phyloP scores from a whole-genome alignment of 2,888 invertebrate genomes.

The Drosophila kanekoi region DNA sequence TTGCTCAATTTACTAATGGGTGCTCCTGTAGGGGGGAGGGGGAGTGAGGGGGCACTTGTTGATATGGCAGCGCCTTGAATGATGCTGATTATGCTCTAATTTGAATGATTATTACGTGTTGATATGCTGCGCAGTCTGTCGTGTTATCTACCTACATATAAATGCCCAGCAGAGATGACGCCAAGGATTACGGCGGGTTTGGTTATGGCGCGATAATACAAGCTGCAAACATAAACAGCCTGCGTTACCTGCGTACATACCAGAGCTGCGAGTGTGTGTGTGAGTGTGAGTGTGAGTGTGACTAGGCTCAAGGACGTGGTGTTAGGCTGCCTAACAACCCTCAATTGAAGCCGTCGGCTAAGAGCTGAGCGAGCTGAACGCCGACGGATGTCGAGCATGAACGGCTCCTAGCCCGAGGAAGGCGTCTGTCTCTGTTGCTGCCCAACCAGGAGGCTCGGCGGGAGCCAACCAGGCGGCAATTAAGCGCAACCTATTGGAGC shows the following conservation, averaged over 20 bases:
- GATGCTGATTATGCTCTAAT: constrained; percentile 40
- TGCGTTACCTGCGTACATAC: constrained; percentile 24
- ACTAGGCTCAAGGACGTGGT: constrained; percentile 55
- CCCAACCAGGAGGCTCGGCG: constrained; percentile 70
- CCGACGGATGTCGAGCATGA: constrained; percentile 51
- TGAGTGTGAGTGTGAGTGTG: neutral
- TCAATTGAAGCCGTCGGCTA: constrained; percentile 42
- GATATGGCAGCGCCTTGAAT: constrained; percentile 57
- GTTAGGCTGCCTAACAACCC: constrained; percentile 33
- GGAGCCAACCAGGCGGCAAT: constrained; percentile 65
- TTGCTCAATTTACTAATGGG: constrained; percentile 68
- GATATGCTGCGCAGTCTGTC: constrained; percentile 34
- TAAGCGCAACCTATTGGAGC: constrained; percentile 76
- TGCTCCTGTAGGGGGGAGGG: neutral
- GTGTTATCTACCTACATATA: constrained; percentile 9
- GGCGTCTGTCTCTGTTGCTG: constrained; percentile 31
- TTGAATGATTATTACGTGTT: constrained; percentile 58
- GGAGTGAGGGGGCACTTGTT: constrained; percentile 52
- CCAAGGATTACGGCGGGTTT: constrained; percentile 10
- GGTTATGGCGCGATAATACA: constrained; percentile 13
- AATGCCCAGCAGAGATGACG: constrained; percentile 7
- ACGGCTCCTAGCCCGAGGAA: constrained; percentile 17
- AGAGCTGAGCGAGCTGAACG: constrained; percentile 19
- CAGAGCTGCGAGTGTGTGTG: neutral
- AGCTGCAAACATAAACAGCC: constrained; percentile 30